Evolutionary conservation across 2,113 vertebrate genomes (phyloP).

Genomic region (Clarias gariepinus): DNA sequence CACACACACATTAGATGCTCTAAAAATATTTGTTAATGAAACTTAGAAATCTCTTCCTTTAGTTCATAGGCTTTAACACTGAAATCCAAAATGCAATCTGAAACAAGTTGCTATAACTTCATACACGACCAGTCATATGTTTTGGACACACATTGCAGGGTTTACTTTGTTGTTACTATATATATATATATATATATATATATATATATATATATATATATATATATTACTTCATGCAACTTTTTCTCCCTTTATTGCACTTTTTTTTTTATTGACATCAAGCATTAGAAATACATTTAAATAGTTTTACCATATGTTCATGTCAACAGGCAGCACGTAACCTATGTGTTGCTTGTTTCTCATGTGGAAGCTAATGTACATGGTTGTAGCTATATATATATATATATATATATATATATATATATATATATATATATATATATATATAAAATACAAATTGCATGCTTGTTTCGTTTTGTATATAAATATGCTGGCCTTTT

Average conservation of each 20-base stretch:
- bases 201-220: too few relatives aligned
- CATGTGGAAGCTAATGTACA: background rate
- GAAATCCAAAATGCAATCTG: background rate
- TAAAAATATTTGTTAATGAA: background rate
- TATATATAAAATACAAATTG: too few relatives aligned
- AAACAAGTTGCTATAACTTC: background rate
- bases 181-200: too few relatives aligned
- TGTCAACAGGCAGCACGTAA: background rate
- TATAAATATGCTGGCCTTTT: too few relatives aligned
- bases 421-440: too few relatives aligned
- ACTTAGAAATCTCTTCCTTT: background rate
- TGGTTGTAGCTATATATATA: background rate
- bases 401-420: too few relatives aligned
- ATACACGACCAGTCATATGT: background rate
- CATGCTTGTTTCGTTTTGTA: background rate
- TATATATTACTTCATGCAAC: background rate
- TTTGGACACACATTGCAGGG: constrained; percentile 11
- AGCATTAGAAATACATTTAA: background rate
- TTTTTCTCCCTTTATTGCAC: too few relatives aligned
- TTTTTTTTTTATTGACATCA: background rate
- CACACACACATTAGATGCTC: too few relatives aligned
- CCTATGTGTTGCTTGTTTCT: background rate
- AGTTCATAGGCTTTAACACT: background rate
- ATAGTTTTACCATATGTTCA: background rate
- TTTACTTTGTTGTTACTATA: background rate